phyloP scores from a whole-genome alignment of 2,797 vertebrate species.

The Geotria australis region DNA sequence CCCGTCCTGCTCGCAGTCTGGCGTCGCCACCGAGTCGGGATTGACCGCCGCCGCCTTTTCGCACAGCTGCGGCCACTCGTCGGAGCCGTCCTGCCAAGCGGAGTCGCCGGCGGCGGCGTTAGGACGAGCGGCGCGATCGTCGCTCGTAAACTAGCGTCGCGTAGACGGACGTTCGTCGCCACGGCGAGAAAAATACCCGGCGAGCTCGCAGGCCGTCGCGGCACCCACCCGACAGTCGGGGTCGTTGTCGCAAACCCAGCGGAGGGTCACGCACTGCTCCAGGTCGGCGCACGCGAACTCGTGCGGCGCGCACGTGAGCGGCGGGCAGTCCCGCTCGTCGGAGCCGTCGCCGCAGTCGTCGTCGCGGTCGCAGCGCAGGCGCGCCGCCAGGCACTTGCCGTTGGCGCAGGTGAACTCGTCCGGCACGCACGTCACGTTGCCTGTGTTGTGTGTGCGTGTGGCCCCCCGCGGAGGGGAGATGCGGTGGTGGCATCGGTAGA shows the following conservation, averaged over 20 bases:
- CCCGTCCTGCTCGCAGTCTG: constrained; percentile 12
- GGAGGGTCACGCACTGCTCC: constrained; percentile 45
- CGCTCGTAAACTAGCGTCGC: too few species aligned
- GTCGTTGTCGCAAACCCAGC: constrained; percentile 82
- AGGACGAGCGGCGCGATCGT: too few species aligned
- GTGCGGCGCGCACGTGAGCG: constrained; percentile 39
- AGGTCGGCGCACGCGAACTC: constrained; percentile 59
- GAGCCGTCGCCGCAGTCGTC: constrained; percentile 70
- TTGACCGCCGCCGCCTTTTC: background rate
- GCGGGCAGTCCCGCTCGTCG: constrained; percentile 42
- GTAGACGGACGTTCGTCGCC: too few species aligned
- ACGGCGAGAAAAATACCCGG: too few species aligned
- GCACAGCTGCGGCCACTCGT: background rate
- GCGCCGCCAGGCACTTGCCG: constrained; percentile 53
- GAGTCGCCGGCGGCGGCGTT: too few species aligned
- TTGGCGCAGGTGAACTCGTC: constrained; percentile 72
- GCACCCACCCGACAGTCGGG: constrained; percentile 73
- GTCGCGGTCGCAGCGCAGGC: constrained; percentile 70
- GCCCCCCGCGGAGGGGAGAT: too few species aligned
- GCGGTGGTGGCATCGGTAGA: too few species aligned
- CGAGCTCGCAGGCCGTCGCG: too few species aligned
- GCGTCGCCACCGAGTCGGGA: background rate
- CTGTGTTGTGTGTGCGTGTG: too few species aligned
- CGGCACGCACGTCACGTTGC: constrained; percentile 55
- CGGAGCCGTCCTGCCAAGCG: background rate